Evolutionary conservation across 1,140 invertebrate species (phyloP), one percentile per base, ranked within the genome.

Genomic region (Procambarus clarkii): DNA sequence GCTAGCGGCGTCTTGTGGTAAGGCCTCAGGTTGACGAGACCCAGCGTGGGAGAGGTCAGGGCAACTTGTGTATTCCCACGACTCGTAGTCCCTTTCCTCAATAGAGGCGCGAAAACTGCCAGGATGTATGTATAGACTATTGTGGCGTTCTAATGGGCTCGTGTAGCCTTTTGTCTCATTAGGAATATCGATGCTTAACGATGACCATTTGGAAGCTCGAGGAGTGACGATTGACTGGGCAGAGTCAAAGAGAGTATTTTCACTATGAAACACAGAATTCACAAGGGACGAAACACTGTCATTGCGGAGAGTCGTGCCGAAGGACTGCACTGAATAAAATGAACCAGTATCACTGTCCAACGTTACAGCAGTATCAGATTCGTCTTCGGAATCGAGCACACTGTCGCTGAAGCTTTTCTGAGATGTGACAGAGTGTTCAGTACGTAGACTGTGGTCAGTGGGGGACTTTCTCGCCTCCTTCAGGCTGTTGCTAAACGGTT

Each of bases 331-430:
- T 50, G 88, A 91, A 64, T 91, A 91, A 48, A 91, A 91, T 4
- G 88, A 91, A 64, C 74, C 81, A 2, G 81, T 85, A 74, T 91
- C 88, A 91, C 88, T 91, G 24, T 91, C 88, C 15, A 85, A 34
- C 7, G 71, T 79, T 24, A 13, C 64, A 46, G 50, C 78, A 9
- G 24, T n/a, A 58, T 85, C 82, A 13, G 82, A 85, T 45, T 80
- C 88, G 50, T 60, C 60, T 64, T n/a, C 9, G 18, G 78, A 81
- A 34, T 88, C 86, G 44, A 71, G 60, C 58, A 91, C 58, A 46
- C 77, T 80, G 54, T 88, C 86, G 80, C 86, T 80, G 60, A 79
- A 88, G 46, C 54, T 76, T 24, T 54, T 80, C 3, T 4, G 24
- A 7, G 76, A 58, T 8, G 77, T 21, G 3, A 34, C n/a, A 2